Conservation (phyloP, 2,113 vertebrate species). For the Myodes glareolus region DNA sequence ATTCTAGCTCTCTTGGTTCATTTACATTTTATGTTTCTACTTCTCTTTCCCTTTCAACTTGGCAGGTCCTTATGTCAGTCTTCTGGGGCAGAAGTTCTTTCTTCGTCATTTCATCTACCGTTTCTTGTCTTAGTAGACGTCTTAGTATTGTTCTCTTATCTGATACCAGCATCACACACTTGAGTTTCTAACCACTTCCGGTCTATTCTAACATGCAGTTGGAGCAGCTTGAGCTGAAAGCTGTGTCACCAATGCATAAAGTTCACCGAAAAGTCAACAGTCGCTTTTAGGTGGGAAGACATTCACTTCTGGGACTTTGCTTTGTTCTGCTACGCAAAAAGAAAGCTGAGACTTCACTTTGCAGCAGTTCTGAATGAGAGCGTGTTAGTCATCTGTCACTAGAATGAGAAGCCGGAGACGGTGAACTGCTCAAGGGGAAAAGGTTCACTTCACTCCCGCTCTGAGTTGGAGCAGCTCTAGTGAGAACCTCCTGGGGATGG, state of each 20-base stretch:
- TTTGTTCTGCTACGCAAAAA: constrained; percentile 43
- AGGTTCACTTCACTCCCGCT: neutral
- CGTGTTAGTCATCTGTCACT: neutral
- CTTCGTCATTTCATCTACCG: neutral
- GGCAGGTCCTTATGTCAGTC: neutral
- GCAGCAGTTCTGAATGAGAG: neutral
- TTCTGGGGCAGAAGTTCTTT: neutral
- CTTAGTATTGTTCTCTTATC: constrained; percentile 1
- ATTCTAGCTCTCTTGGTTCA: neutral
- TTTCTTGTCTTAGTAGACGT: constrained; percentile 7
- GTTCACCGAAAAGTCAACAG: constrained; percentile 33
- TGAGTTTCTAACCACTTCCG: neutral
- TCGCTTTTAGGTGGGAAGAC: neutral
- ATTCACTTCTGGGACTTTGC: neutral
- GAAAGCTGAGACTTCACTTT: constrained; percentile 53
- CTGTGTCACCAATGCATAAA: constrained; percentile 1
- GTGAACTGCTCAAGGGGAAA: neutral
- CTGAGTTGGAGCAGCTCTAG: neutral
- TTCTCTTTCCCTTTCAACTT: neutral
- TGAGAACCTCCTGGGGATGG: neutral
- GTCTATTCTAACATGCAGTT: constrained; percentile 6
- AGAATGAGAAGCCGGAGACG: neutral
- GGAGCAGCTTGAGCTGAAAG: neutral
- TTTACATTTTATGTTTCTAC: neutral
- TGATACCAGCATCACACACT: neutral